These are phyloP conservation scores for Carollia perspicillata DNA, from an alignment of 2,113 vertebrate genomes.

Conservation along the genomic window DNA sequence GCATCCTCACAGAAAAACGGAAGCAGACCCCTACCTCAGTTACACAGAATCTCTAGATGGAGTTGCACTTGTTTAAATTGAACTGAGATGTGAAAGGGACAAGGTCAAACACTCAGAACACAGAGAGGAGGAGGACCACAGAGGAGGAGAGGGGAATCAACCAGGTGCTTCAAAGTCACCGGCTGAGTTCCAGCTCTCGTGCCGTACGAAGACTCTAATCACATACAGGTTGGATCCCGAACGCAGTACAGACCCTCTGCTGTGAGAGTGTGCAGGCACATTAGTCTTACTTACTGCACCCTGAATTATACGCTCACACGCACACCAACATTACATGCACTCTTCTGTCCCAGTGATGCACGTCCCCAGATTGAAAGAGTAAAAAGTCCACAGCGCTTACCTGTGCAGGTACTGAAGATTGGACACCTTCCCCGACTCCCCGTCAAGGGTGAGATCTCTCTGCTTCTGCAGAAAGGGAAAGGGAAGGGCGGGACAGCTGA, in stretches of 20 bases:
- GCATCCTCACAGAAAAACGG: neutral
- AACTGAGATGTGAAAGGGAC: neutral
- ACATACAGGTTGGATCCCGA: neutral
- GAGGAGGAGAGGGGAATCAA: neutral
- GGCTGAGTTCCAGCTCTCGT: neutral
- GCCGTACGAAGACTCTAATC: neutral
- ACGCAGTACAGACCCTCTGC: neutral
- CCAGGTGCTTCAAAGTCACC: neutral
- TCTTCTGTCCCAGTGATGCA: neutral
- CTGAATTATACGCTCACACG: neutral
- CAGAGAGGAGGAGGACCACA: neutral
- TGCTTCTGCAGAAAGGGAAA: slow-evolving; percentile 86
- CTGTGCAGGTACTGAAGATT: slow-evolving; percentile 98
- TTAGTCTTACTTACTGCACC: neutral
- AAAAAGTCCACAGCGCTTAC: slow-evolving; percentile 75
- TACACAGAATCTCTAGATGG: neutral
- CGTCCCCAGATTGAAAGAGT: neutral
- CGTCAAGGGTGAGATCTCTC: slow-evolving; percentile 89
- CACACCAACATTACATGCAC: neutral
- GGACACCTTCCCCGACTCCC: slow-evolving; percentile 91
- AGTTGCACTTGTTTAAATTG: neutral
- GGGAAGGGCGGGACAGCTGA: slow-evolving; percentile 22
- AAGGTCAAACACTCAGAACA: neutral
- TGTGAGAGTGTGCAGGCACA: neutral
- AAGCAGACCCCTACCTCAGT: neutral